phyloP scores from a whole-genome alignment of 2,797 vertebrate genomes.

The Amniataba percoides region DNA sequence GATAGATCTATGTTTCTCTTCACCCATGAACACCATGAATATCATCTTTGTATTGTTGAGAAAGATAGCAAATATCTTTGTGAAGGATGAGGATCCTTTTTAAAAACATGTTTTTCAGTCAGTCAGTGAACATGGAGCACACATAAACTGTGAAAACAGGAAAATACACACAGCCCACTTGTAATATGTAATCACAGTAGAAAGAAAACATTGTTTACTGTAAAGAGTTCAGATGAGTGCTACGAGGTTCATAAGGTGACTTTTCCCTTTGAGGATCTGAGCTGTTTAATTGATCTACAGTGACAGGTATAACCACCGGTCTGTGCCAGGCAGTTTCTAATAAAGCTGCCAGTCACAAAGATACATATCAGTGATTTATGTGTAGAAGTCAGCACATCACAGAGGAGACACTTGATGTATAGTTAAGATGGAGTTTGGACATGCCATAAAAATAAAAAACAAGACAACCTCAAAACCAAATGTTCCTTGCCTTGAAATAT shows the following conservation, averaged over 20 bases:
- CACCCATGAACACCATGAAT: too few relatives aligned
- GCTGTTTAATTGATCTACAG: neutral
- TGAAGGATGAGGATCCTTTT: too few relatives aligned
- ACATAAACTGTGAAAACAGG: neutral
- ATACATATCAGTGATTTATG: neutral
- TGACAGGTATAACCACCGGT: neutral
- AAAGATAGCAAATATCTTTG: too few relatives aligned
- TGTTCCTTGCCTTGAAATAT: neutral
- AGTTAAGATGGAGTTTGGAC: neutral
- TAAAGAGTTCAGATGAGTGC: neutral
- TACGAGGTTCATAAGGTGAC: neutral
- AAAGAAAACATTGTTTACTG: neutral
- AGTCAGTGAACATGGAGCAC: neutral
- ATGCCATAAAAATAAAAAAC: neutral
- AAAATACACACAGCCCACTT: neutral
- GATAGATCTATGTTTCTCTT: too few relatives aligned
- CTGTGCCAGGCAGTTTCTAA: neutral
- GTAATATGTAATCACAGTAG: too few relatives aligned
- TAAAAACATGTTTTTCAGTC: too few relatives aligned
- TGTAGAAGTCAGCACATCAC: neutral
- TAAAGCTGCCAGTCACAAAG: neutral
- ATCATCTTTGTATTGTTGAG: too few relatives aligned
- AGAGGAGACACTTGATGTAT: neutral
- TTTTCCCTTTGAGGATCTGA: neutral
- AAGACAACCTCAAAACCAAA: neutral